Evolutionary conservation across 2,113 vertebrate genomes (phyloP).

Genomic region (Ramphastos sulfuratus): DNA sequence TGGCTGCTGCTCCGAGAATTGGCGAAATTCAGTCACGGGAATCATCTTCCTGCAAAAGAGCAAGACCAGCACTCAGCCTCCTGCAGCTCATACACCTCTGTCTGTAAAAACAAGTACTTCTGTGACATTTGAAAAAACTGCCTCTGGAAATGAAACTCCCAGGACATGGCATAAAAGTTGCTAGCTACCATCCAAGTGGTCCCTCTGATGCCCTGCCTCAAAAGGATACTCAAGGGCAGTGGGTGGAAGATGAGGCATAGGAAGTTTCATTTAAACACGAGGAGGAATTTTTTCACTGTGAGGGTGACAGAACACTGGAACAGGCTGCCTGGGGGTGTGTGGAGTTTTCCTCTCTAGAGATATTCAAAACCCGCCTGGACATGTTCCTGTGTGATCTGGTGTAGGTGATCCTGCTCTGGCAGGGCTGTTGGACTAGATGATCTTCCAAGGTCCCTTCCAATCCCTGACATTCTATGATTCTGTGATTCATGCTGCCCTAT

Average conservation of each 20-base stretch:
- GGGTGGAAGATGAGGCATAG: too few species aligned
- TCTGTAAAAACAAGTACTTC: accelerated
- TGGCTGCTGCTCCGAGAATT: conserved; percentile 97
- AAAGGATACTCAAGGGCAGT: background rate
- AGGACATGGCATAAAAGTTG: background rate
- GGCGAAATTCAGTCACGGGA: conserved; percentile 96
- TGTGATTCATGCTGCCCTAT: background rate
- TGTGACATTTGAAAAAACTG: background rate
- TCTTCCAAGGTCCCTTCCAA: too few species aligned
- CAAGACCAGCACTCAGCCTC: background rate
- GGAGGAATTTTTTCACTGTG: too few species aligned
- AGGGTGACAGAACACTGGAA: too few species aligned
- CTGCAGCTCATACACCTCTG: accelerated
- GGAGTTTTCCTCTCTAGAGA: too few species aligned
- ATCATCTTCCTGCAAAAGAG: conserved; percentile 88
- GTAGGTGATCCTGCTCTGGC: too few species aligned
- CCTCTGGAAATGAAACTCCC: background rate
- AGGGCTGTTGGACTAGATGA: too few species aligned
- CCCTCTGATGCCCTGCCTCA: background rate
- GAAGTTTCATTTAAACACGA: too few species aligned
- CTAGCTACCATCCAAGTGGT: background rate
- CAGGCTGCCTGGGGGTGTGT: too few species aligned
- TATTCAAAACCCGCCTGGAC: too few species aligned
- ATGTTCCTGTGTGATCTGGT: too few species aligned
- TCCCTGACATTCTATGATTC: too few species aligned